Conservation (phyloP, 2,797 vertebrate genomes). For the Lepilemur septentrionalis region DNA sequence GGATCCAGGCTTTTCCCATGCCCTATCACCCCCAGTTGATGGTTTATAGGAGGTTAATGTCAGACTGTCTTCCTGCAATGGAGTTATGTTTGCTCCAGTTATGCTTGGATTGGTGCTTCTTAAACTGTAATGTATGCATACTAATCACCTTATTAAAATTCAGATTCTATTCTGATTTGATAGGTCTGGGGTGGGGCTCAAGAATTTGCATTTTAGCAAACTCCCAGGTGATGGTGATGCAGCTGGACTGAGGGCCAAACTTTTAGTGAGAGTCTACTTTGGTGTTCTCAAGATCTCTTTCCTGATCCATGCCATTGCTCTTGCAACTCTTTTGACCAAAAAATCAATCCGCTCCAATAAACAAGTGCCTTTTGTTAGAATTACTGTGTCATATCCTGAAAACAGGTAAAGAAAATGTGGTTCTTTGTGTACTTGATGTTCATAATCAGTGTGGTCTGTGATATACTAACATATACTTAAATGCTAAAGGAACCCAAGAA, state of each 20-base stretch:
- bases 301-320: too few species aligned
- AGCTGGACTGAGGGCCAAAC: not conserved
- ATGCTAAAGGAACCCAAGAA: not conserved
- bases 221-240: not conserved
- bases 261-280: not conserved
- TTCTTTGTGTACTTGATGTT: not conserved
- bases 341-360: not conserved
- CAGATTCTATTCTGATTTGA: not conserved
- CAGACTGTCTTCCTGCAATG: not conserved
- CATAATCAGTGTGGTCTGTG: not conserved
- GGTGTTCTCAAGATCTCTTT: not conserved
- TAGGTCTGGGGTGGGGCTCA: not conserved
- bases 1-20: not conserved
- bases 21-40: rapidly evolving
- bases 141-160: not conserved
- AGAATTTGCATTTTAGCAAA: not conserved
- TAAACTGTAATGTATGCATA: not conserved
- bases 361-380: not conserved
- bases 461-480: not conserved
- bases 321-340: not conserved
- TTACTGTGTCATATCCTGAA: not conserved
- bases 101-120: not conserved
- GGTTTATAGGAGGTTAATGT: not conserved
- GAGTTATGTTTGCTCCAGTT: not conserved
- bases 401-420: not conserved